Conservation (phyloP, 1,140 invertebrate genomes). For the Brachionus sp. region DNA sequence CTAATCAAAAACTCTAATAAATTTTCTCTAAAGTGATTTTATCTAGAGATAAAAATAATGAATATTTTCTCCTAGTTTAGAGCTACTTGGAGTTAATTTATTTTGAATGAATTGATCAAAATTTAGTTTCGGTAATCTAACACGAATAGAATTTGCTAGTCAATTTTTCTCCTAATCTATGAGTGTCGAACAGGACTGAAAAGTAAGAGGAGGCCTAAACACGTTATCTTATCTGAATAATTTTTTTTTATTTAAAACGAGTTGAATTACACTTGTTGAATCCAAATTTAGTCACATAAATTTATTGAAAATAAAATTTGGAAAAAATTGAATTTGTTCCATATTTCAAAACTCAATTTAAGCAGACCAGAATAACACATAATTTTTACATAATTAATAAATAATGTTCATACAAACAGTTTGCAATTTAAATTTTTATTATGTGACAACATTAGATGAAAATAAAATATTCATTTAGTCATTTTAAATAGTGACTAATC, state of each 20-base stretch:
- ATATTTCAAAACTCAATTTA: not conserved
- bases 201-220: not conserved
- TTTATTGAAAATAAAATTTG: not conserved
- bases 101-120: no score
- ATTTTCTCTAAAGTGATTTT: not conserved
- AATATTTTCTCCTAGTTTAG: not conserved
- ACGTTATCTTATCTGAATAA: not conserved
- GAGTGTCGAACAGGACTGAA: not conserved
- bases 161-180: not conserved
- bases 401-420: not conserved
- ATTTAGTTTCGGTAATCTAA: not conserved
- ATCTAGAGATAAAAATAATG: not conserved
- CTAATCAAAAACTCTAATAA: not conserved
- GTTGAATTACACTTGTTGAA: not conserved
- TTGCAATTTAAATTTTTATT: not conserved
- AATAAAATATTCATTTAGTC: not conserved
- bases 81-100: not conserved
- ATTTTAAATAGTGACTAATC: not conserved
- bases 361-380: conserved; percentile 1
- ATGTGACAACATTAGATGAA: not conserved
- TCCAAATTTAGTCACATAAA: not conserved
- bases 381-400: conserved; percentile 7
- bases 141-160: not conserved
- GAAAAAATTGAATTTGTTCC: not conserved
- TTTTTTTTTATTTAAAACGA: not conserved